Base-by-base conservation (phyloP, 2,113 vertebrate genomes). In the Notarius lentiginosus region DNA sequence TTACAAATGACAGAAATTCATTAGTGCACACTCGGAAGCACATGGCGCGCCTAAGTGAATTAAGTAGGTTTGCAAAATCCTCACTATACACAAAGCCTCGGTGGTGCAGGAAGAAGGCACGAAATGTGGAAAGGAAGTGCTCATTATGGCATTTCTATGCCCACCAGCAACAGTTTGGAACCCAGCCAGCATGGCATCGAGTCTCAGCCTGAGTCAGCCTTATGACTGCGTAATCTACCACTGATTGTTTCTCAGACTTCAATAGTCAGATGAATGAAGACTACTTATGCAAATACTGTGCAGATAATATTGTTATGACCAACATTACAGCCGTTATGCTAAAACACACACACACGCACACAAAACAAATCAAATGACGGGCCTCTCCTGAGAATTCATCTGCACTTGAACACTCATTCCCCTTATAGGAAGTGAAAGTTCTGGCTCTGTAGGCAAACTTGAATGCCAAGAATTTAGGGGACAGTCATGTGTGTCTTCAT, bases 31-130 rank as follows among this genome's bases (percentile, higher is more conserved):
- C 73, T 89, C 81, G 73, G 72, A 83, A 61, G 84, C 65, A 30
- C 34, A 18, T 85, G 87, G 63, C 70, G 87, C 61, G 55, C 60
- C 63, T 80, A 88, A 89, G 68, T 80, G 85, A 83, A 85, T 89
- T 49, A 82, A 88, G 70, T n/a, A 60, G 51, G 7, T 76, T 88
- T 73, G 75, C 80, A 56, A 82, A 61, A 51, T 82, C 82, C 82
- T 83, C 58, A 7, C 83, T 76, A 60, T 5, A 86, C 83, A 75
- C 75, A 82, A 70, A 88, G 61, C 22, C 61, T 61, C 76, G 7
- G 58, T 18, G 79, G 85, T 73, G 61, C 70, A 49, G 47, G 82
- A 65, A 56, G 81, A 66, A 61, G 58, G 22, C 34, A 68, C 56
- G 76, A 63, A 83, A 41, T 58, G 70, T 34, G 76, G 14, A 68